Conservation (phyloP, 2,113 vertebrate genomes). For the Peromyscus polionotus region DNA sequence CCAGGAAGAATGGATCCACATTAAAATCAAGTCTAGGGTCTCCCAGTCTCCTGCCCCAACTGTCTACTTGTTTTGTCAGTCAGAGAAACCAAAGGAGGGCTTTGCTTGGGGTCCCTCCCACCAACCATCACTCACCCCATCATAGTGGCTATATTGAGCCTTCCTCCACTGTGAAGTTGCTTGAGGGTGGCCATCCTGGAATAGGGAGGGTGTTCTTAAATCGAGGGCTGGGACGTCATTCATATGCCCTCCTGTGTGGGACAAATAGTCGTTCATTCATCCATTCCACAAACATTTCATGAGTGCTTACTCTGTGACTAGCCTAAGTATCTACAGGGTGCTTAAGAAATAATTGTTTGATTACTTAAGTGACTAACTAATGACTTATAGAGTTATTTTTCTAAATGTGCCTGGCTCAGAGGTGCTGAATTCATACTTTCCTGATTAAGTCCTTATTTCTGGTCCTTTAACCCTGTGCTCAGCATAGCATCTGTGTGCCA, state of each 20-base stretch:
- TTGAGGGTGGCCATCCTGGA: neutral
- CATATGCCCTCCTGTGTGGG: neutral
- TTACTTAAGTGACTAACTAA: conserved; percentile 11
- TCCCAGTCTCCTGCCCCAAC: neutral
- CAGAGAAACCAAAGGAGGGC: neutral
- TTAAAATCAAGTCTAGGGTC: neutral
- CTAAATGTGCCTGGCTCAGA: neutral
- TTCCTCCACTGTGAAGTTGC: neutral
- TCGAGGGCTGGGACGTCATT: neutral
- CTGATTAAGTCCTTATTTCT: conserved; percentile 25
- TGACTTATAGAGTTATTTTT: conserved; percentile 13
- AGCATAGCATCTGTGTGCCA: neutral
- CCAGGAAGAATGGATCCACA: neutral
- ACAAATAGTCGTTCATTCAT: neutral
- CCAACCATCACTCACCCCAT: neutral
- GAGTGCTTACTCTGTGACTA: neutral
- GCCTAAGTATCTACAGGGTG: neutral
- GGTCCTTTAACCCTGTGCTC: neutral
- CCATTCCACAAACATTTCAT: neutral
- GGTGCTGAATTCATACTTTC: neutral
- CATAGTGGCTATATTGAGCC: neutral
- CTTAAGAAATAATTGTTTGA: conserved; percentile 40
- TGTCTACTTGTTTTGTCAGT: neutral
- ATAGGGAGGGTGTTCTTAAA: neutral
- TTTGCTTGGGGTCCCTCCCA: neutral